Conservation (phyloP, 2,888 invertebrate genomes). For the Cheilosia variabilis region DNA sequence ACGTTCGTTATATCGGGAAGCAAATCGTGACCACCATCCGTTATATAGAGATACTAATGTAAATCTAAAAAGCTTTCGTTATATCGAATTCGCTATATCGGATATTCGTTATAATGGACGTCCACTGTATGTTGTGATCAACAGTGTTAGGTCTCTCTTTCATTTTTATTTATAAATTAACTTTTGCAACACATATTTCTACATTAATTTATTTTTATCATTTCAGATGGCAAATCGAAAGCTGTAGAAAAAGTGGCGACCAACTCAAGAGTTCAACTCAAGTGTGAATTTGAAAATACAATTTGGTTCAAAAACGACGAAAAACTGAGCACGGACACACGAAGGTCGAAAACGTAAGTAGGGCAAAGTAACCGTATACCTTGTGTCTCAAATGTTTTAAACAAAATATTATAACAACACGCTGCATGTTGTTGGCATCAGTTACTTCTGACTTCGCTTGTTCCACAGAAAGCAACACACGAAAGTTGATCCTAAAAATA, state of each 20-base stretch:
- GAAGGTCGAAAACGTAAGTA: constrained; percentile 76
- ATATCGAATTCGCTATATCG: no score
- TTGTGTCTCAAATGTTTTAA: constrained; percentile 20
- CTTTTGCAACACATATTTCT: no score
- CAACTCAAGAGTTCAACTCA: constrained; percentile 74
- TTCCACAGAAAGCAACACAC: constrained; percentile 4
- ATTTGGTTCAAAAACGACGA: constrained; percentile 76
- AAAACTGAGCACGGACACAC: constrained; percentile 63
- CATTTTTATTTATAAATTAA: no score
- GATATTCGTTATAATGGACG: no score
- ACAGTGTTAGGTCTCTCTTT: no score
- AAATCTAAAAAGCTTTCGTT: no score
- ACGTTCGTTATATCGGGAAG: no score
- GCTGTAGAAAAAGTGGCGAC: constrained; percentile 72
- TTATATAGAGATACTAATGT: no score
- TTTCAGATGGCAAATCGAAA: constrained; percentile 67
- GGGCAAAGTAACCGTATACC: constrained; percentile 26
- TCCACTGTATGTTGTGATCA: no score
- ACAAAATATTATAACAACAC: constrained; percentile 26
- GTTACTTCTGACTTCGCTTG: background rate
- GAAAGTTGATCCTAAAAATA: constrained; percentile 33
- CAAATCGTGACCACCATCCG: no score
- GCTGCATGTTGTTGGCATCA: background rate
- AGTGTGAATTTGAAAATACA: constrained; percentile 75
- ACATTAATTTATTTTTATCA: background rate